Evolutionary conservation across 2,797 vertebrate genomes (phyloP), one percentile per base, ranked within the genome.

Genomic region (Helostoma temminkii): DNA sequence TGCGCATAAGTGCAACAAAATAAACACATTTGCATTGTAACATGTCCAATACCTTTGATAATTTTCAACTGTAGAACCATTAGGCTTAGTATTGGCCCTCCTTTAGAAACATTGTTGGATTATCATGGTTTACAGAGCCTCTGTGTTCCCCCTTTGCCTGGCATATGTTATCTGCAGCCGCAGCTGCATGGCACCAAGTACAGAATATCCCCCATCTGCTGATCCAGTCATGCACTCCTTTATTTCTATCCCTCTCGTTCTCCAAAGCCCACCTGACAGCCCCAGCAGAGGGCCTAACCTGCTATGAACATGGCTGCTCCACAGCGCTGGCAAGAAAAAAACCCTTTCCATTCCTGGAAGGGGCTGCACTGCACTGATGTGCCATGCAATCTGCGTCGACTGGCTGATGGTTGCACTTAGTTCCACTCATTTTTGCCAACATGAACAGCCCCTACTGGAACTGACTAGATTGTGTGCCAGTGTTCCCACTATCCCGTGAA

Each of bases 101-200:
- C 62, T 85, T 81, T 82, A 81, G 37, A 80, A 83, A 81, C 77
- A 82, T 26, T 74, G 78, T 84, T 77, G 85, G 84, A 91, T 89
- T 90, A 90, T 77, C 78, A 24, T 49, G 81, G 66, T 88, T 81
- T 82, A 86, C 86, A 91, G 77, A 89, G 78, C 83, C 74, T 75
- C 76, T 76, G 66, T 58, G 77, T 74, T 76, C 74, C 75, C 80
- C 36, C 76, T 79, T 77, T 90, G 74, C 63, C 80, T 85, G 88
- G 85, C 88, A 90, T 84, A 85, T 81, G 85, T 83, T 91, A 91
- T 90, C 90, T 83, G 70, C 69, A 79, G 82, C 52, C 67, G 59
- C 92, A 92, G 92, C 90, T 90, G 91, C 66, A 84, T 89, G 91
- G 89, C 91, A 91, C 80, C 78, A 68, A 84, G 60, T 66, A 68